These are phyloP conservation scores for Hyles vespertilio DNA, from an alignment of 1,140 invertebrate species.

Conservation along the genomic window DNA sequence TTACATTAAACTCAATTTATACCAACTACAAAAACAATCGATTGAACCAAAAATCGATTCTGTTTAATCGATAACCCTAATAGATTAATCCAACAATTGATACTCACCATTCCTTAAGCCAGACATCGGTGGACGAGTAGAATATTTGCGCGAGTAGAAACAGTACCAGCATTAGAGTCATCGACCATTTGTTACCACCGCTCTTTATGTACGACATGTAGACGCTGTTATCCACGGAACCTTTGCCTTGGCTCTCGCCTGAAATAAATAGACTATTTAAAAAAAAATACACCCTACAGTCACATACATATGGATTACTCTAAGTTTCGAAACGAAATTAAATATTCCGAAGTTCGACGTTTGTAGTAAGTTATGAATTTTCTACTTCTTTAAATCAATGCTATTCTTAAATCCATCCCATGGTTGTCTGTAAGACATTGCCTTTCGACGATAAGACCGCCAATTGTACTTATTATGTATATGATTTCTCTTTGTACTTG, in stretches of 20 bases:
- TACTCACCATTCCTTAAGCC: conserved; percentile 64
- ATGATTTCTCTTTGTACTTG: no score
- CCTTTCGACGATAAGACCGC: neutral
- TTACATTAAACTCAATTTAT: no score
- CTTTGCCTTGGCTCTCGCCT: conserved; percentile 62
- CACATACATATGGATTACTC: no score
- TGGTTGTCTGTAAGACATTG: no score
- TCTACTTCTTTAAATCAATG: no score
- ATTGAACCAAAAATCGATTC: neutral
- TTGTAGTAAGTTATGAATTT: neutral
- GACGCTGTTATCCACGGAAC: conserved; percentile 57
- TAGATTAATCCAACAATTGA: neutral
- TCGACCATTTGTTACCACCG: conserved; percentile 67
- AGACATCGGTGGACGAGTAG: conserved; percentile 62
- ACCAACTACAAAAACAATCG: neutral
- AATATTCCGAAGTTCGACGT: no score
- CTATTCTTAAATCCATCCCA: no score
- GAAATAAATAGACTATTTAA: conserved; percentile 11
- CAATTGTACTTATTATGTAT: neutral
- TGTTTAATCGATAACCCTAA: neutral
- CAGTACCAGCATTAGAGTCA: conserved; percentile 66
- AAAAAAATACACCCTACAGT: neutral
- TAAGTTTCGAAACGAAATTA: no score
- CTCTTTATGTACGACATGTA: conserved; percentile 77
- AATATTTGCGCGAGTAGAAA: conserved; percentile 68